Base-by-base conservation (phyloP, 2,113 vertebrate genomes). In the Gallinago media region DNA sequence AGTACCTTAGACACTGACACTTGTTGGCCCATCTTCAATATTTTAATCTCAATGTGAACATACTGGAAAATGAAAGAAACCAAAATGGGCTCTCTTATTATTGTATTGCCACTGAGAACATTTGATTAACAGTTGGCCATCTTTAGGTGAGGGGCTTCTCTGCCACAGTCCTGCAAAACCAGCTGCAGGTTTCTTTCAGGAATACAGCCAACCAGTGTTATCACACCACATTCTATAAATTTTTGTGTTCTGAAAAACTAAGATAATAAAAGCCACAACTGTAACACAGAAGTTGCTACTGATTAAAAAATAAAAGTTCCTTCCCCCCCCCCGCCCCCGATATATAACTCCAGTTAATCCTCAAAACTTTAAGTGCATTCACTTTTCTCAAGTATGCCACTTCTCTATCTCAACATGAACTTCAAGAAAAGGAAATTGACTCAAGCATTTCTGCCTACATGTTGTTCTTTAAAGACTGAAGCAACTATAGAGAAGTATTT, bases 1-100 rank as follows among this genome's bases (percentile, higher is more conserved):
- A 89, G 71, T 95, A 90, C 55, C 65, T 72, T 74, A 67, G 63
- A 83, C 82, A 74, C 40, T 94, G 79, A 92, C 72, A 92, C 68
- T 74, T 86, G 38, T 85, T 96, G 95, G 90, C 90, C 49, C 31
- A 49, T 34, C 74, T 77, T 93, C 85, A 96, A 68, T 78, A 81
- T 90, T 96, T 90, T 88, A 95, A 88, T 92, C 56, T 71, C 56
- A 75, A 20, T 3, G 9, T 25, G 47, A 95, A 71, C 22, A 50
- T 26, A 49, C n/a, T 62, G 20, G 42, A 83, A 92, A 93, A 83
- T 50, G 26, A 88, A 88, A 78, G 52, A 61, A 94, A 50, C 11
- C 6, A 6, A 78, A 92, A 70, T 46, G 82, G 23, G 9, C 2
- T 85, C 6, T 73, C 66, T 56, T 63, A 36, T 65, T 92, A 88